phyloP scores from a whole-genome alignment of 2,797 vertebrate species.

The Enteromius thamalakanensis region DNA sequence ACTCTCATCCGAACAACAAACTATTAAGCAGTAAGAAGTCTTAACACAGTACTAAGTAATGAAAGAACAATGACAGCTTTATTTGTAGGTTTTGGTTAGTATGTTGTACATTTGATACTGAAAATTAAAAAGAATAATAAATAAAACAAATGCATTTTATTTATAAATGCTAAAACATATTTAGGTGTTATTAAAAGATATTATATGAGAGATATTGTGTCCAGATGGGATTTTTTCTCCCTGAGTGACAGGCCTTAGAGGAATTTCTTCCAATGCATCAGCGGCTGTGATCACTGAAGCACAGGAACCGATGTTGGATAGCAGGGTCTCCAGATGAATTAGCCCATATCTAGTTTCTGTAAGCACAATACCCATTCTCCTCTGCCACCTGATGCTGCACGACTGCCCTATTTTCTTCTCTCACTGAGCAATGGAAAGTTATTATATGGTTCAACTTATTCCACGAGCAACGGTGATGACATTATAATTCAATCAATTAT shows the following conservation, averaged over 20 bases:
- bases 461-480: slow-evolving; percentile 12
- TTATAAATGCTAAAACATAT: background rate
- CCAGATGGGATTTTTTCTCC: background rate
- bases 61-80: background rate
- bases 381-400: slow-evolving; percentile 63
- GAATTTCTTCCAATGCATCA: slow-evolving; percentile 31
- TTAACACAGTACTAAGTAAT: background rate
- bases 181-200: background rate
- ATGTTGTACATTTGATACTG: background rate
- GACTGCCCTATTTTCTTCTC: slow-evolving; percentile 66
- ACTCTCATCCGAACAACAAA: slow-evolving; percentile 16
- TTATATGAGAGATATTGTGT: background rate
- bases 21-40: background rate
- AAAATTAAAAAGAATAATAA: background rate
- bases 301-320: slow-evolving; percentile 35
- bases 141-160: background rate
- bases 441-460: slow-evolving; percentile 29
- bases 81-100: background rate
- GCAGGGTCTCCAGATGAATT: slow-evolving; percentile 49
- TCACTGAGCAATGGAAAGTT: slow-evolving; percentile 57
- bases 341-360: slow-evolving; percentile 67
- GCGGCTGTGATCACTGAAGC: slow-evolving; percentile 40
- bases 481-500: slow-evolving; percentile 42
- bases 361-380: slow-evolving; percentile 51
- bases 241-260: slow-evolving; percentile 17